Evolutionary conservation across 2,888 invertebrate species (phyloP).

Genomic region (Hirtodrosophila trivittata): DNA sequence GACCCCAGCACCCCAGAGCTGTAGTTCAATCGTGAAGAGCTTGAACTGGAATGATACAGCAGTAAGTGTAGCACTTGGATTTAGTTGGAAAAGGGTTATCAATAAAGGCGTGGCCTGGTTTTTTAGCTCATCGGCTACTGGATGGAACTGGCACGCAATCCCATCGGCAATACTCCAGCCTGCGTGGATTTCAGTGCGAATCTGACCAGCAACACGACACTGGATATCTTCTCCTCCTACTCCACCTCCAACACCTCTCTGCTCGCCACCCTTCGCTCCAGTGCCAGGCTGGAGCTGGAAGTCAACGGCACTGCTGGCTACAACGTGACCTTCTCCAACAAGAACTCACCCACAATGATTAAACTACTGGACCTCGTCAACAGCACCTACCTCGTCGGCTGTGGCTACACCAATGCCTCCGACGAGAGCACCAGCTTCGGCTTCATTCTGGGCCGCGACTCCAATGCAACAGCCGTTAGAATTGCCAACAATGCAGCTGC

Average conservation of each 20-base stretch:
- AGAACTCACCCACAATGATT: slow-evolving; percentile 6
- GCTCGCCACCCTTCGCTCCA: slow-evolving; percentile 11
- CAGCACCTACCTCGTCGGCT: slow-evolving; percentile 50
- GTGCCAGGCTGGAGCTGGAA: slow-evolving; percentile 30
- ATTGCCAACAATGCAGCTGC: slow-evolving; percentile 38
- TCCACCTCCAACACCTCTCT: slow-evolving; percentile 31
- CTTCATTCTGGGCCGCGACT: slow-evolving; percentile 44
- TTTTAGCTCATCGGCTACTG: slow-evolving; percentile 52
- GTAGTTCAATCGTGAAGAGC: slow-evolving; percentile 16
- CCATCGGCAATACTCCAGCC: slow-evolving; percentile 29
- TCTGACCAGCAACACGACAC: background rate
- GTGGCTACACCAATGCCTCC: slow-evolving; percentile 38
- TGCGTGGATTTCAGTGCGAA: slow-evolving; percentile 30
- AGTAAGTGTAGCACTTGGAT: slow-evolving; percentile 44
- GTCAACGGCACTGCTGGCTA: slow-evolving; percentile 28
- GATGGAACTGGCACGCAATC: slow-evolving; percentile 63
- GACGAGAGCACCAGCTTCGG: slow-evolving; percentile 42
- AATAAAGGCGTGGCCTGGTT: background rate
- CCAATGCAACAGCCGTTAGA: background rate
- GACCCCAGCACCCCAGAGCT: slow-evolving; percentile 14
- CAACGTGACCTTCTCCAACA: slow-evolving; percentile 36
- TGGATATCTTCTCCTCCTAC: slow-evolving; percentile 39
- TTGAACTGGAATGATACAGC: slow-evolving; percentile 39
- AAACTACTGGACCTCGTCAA: slow-evolving; percentile 44
- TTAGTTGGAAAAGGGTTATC: too few species aligned